Evolutionary conservation across 1,140 invertebrate genomes (phyloP).

Genomic region (Cherax quadricarinatus): DNA sequence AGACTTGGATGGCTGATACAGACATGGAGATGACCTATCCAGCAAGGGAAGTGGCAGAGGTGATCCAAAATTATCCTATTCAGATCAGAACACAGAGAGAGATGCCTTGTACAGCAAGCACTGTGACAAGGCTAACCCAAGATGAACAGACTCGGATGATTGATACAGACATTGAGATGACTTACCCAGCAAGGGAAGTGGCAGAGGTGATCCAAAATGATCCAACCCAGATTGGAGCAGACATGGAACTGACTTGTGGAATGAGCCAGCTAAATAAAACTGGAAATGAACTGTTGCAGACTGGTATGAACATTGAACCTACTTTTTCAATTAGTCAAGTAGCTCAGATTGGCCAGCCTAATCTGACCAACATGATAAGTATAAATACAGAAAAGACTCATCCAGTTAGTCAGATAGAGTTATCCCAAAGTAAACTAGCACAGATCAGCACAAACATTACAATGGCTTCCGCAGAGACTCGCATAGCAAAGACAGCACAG

Average conservation of each 20-base stretch:
- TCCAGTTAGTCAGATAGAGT: neutral
- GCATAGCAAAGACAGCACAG: neutral
- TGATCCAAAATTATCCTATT: neutral
- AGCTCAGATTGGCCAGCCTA: neutral
- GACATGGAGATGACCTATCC: neutral
- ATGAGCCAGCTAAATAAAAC: neutral
- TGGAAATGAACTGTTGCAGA: neutral
- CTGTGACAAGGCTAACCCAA: neutral
- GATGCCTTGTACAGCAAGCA: neutral
- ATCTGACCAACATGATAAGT: neutral
- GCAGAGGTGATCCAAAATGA: neutral
- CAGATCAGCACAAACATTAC: neutral
- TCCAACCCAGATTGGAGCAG: neutral
- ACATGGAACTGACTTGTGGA: neutral
- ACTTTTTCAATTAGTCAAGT: neutral
- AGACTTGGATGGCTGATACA: neutral
- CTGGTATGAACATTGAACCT: neutral
- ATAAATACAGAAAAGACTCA: neutral
- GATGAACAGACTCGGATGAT: neutral
- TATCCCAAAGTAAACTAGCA: neutral
- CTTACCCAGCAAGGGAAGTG: neutral
- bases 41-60: neutral
- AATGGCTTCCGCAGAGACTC: neutral
- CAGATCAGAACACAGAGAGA: neutral
- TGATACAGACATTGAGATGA: neutral